phyloP scores from a whole-genome alignment of 2,113 vertebrate genomes.

The Illadopsis cleaveri region DNA sequence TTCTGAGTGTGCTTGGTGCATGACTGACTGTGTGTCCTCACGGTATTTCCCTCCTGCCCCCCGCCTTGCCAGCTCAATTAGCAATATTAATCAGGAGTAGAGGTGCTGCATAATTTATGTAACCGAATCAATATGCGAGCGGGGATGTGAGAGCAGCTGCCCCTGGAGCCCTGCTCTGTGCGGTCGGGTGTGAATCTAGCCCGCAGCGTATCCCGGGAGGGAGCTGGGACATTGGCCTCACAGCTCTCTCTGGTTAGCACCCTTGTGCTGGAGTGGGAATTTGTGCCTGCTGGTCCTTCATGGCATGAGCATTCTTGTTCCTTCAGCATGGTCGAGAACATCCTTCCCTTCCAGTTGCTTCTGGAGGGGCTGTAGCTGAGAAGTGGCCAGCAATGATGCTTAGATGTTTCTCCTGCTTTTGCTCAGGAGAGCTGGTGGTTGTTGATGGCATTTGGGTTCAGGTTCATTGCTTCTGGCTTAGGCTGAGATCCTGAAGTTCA shows the following conservation, averaged over 20 bases:
- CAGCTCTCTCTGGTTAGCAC: neutral
- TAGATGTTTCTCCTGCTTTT: neutral
- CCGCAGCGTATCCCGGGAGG: neutral
- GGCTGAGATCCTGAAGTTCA: neutral
- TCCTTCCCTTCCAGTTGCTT: neutral
- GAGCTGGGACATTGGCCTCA: neutral
- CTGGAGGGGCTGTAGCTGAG: neutral
- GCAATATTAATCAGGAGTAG: constrained; percentile 29
- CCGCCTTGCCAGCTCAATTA: neutral
- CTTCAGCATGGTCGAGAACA: neutral
- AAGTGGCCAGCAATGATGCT: accelerated
- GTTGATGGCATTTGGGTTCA: accelerated
- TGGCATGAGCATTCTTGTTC: neutral
- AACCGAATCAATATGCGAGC: constrained; percentile 14
- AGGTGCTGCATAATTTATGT: constrained; percentile 63
- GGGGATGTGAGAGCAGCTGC: neutral
- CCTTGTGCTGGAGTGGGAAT: neutral
- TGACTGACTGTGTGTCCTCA: neutral
- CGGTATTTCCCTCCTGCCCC: neutral
- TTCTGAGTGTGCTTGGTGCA: neutral
- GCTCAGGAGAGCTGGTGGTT: neutral
- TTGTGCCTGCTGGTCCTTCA: neutral
- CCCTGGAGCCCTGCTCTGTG: neutral
- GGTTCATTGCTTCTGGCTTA: neutral
- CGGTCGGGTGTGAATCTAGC: neutral